Evolutionary conservation across 2,888 invertebrate species (phyloP).

Genomic region (Eilema depressum): DNA sequence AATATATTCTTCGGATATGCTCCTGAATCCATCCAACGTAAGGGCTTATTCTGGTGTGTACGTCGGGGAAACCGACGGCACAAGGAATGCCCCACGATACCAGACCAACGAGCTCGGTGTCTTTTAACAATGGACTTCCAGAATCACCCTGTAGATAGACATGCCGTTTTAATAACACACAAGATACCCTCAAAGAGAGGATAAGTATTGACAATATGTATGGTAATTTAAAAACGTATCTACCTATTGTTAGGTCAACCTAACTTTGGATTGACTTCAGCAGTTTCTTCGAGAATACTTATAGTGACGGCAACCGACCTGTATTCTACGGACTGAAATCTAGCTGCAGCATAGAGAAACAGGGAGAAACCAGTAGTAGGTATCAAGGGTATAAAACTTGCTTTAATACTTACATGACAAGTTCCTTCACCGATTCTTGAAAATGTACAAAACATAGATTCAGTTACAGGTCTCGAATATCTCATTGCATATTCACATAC

Average conservation of each 20-base stretch:
- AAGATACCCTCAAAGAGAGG: no score
- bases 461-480: constrained; percentile 66
- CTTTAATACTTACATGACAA: constrained; percentile 72
- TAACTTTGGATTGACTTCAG: no score
- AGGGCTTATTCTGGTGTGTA: constrained; percentile 76
- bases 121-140: constrained; percentile 75
- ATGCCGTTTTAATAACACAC: constrained; percentile 25
- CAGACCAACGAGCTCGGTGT: constrained; percentile 70
- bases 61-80: constrained; percentile 81
- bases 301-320: no score
- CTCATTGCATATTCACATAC: constrained; percentile 78
- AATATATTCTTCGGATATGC: constrained; percentile 41
- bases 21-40: constrained; percentile 71
- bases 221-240: no score
- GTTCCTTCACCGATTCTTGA: constrained; percentile 75
- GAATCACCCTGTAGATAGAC: constrained; percentile 77
- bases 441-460: constrained; percentile 80
- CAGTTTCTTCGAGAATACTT: no score
- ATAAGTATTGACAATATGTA: no score
- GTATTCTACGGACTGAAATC: neutral
- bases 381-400: neutral
- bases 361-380: neutral
- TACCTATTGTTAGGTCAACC: neutral
- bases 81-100: constrained; percentile 84
- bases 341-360: neutral